phyloP scores from a whole-genome alignment of 2,888 invertebrate genomes.

The Cryptosula pallasiana region DNA sequence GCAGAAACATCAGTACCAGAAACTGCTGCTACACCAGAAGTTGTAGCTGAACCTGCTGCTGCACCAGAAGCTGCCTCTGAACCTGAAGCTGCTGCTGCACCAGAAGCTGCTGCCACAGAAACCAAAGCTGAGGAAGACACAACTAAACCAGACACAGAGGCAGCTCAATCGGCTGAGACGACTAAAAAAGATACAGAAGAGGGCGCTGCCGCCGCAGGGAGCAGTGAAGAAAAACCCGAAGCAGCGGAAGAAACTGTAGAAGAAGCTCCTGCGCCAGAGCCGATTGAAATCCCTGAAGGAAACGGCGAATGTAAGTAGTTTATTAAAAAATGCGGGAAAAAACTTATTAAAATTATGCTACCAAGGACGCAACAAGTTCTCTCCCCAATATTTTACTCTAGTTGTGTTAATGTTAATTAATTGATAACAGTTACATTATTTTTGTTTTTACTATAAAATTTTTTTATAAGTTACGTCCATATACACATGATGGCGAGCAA shows the following conservation, averaged over 20 bases:
- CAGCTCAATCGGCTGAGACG: neutral
- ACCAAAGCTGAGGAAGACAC: neutral
- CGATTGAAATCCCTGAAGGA: constrained; percentile 17
- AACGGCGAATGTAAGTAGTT: constrained; percentile 20
- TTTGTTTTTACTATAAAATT: no score
- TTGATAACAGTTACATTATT: no score
- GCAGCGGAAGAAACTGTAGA: neutral
- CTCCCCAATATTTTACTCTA: no score
- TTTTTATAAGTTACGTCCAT: no score
- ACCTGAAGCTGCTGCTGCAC: neutral
- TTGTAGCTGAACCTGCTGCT: neutral
- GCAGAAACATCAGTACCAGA: neutral
- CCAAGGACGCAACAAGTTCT: no score
- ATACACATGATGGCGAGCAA: no score
- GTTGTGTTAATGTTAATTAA: no score
- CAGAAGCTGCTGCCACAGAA: neutral
- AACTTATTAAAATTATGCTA: no score
- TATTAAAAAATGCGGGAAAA: no score
- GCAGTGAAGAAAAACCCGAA: neutral
- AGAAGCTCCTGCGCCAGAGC: constrained; percentile 2
- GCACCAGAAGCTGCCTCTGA: neutral
- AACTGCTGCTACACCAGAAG: neutral
- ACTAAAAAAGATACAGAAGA: neutral
- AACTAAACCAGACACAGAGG: neutral
- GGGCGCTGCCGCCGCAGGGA: neutral